Base-by-base conservation (phyloP, 2,113 vertebrate genomes). In the Phoxinus phoxinus region DNA sequence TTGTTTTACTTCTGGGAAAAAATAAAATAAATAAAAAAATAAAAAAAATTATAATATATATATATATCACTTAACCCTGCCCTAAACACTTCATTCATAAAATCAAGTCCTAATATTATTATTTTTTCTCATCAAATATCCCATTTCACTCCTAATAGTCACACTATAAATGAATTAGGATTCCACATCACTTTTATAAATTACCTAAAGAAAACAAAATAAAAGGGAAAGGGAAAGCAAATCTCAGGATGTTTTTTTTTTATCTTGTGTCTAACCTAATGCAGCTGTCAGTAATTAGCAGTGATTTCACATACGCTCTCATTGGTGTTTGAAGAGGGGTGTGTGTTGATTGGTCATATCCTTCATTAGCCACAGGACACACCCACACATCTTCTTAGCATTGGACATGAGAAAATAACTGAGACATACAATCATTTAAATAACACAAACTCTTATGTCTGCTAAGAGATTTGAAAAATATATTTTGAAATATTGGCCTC, bases 281-380 rank as follows among this genome's bases (percentile, higher is more conserved):
- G 30, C 51, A 78, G 51, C 51, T 78, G 51, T 10, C 11, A n/a
- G 30, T 56, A 53, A 77, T 56, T 77, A 51, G 17, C 51, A 78
- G 15, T 78, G 12, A 78, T 78, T 78, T 56, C 30, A 58, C 6
- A 78, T 3, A 4, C 6, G 3, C 17, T 78, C 75, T 78, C 17
- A 78, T 23, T 59, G 76, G 76, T 37, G 21, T 32, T 77, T 56
- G 32, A 78, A 35, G 32, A 35, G 27, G 27, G 48, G 19, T 58
- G 19, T 1, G 21, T 32, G 30, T 9, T 37, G 30, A 58, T 19
- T 37, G 53, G 21, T 59, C 53, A 23, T 11, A 25, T 44, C 37
- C 51, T 78, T 7, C 32, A 59, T 59, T 25, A 78, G 4, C 53
- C 53, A n/a, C 5, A 77, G 74, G 48, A 53, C 25, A 77, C 17